A percentile compares a stretch with the other conserved stretches of the same genome.
Evolutionary conservation across 2,797 vertebrate genomes (phyloP).

Genomic region (Botia almorhae): DNA sequence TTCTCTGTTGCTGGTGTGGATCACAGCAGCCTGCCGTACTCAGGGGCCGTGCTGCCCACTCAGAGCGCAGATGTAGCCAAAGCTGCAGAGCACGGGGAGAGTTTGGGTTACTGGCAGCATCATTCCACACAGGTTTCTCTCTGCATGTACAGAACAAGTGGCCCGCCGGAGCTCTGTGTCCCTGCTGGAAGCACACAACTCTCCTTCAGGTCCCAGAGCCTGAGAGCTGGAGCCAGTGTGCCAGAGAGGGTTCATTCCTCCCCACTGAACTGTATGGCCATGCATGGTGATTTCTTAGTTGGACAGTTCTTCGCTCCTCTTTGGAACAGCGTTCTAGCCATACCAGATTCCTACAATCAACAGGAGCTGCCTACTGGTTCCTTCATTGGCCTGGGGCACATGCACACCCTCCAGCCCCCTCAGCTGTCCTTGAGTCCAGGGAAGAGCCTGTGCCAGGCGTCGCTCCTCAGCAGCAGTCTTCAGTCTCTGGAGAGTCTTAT

Average conservation of each 20-base stretch:
- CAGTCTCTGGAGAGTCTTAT: slow-evolving; percentile 99
- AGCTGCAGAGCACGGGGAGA: slow-evolving; percentile 78
- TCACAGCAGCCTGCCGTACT: slow-evolving; percentile 74
- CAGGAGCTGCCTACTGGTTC: slow-evolving; percentile 80
- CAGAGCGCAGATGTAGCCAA: slow-evolving; percentile 86
- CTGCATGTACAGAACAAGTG: slow-evolving; percentile 82
- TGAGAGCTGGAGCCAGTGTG: slow-evolving; percentile 60
- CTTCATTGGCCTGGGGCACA: slow-evolving; percentile 71
- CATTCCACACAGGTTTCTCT: slow-evolving; percentile 82
- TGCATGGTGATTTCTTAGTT: slow-evolving; percentile 84
- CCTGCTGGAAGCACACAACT: slow-evolving; percentile 70
- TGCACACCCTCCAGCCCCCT: slow-evolving; percentile 67
- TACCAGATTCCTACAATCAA: slow-evolving; percentile 88
- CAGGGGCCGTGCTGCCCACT: slow-evolving; percentile 80
- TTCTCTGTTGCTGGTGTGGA: slow-evolving; percentile 69
- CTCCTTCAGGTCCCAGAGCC: slow-evolving; percentile 73
- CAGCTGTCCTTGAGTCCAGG: slow-evolving; percentile 73
- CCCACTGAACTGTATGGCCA: slow-evolving; percentile 81
- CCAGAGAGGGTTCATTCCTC: slow-evolving; percentile 79
- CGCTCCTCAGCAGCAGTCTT: slow-evolving; percentile 95
- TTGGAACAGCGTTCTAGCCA: slow-evolving; percentile 88
- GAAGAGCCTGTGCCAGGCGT: slow-evolving; percentile 89
- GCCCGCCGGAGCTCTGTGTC: slow-evolving; percentile 82
- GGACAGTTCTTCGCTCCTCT: slow-evolving; percentile 87
- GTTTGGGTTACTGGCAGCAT: slow-evolving; percentile 89